Percentiles rank a stretch among this genome's conserved stretches.
phyloP scores from a whole-genome alignment of 2,797 vertebrate genomes.

The Tinamus major region DNA sequence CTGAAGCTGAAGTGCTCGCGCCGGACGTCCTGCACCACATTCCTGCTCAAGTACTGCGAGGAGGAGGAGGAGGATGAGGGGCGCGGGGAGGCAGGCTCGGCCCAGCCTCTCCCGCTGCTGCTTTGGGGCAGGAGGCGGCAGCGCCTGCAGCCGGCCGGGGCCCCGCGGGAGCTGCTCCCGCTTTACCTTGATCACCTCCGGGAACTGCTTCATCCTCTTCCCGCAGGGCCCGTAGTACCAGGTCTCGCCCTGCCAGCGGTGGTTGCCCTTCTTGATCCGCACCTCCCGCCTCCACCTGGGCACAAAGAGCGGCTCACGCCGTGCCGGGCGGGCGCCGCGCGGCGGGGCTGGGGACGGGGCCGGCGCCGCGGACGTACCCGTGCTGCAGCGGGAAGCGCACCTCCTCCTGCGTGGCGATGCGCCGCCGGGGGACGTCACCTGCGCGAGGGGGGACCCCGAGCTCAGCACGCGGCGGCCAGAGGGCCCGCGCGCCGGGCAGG shows the following conservation, averaged over 20 bases:
- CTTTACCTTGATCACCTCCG: constrained; percentile 94
- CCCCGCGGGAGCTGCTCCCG: too few species aligned
- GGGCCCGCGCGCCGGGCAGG: accelerated
- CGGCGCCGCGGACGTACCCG: constrained; percentile 87
- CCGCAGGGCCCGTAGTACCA: constrained; percentile 98
- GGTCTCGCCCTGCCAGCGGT: constrained; percentile 95
- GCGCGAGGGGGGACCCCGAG: neutral
- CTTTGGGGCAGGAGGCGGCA: too few species aligned
- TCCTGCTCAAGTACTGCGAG: constrained; percentile 90
- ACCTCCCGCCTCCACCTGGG: constrained; percentile 94
- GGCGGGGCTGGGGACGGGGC: neutral
- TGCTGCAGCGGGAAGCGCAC: constrained; percentile 91
- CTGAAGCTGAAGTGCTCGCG: constrained; percentile 99
- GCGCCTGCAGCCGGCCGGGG: too few species aligned
- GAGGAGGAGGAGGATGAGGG: neutral
- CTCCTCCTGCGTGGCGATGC: constrained; percentile 93
- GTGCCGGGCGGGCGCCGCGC: neutral
- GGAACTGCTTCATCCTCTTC: constrained; percentile 97
- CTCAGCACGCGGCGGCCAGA: accelerated
- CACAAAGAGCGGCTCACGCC: neutral
- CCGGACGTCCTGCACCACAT: constrained; percentile 85
- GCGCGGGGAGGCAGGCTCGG: neutral
- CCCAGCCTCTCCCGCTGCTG: accelerated
- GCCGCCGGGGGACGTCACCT: constrained; percentile 88
- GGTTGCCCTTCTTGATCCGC: constrained; percentile 89